phyloP scores from a whole-genome alignment of 2,113 vertebrate species.

The Cyprinodon tularosa region DNA sequence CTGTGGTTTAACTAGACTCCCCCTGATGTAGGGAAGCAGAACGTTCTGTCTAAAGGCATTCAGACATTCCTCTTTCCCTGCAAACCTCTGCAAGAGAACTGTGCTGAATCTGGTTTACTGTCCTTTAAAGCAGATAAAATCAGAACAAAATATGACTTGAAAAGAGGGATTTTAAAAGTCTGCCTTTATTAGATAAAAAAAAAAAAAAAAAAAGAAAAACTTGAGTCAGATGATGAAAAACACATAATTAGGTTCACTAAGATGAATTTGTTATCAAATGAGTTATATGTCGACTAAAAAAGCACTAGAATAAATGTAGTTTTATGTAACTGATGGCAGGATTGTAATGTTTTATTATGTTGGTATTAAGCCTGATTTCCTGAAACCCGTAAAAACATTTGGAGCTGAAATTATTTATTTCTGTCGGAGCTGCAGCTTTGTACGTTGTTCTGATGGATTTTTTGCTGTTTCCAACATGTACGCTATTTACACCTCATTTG shows the following conservation, averaged over 20 bases:
- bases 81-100: not conserved
- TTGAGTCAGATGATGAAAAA: not conserved
- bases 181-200: not conserved
- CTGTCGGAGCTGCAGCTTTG: conserved; percentile 61
- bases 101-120: not conserved
- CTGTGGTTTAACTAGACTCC: too few relatives aligned
- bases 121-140: not conserved
- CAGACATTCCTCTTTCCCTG: not conserved
- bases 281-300: not conserved
- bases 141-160: not conserved
- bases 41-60: not conserved
- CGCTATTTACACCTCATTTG: conserved; percentile 70
- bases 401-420: conserved; percentile 54
- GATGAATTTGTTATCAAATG: not conserved
- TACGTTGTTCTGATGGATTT: conserved; percentile 44
- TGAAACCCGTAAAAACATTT: not conserved
- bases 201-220: too few relatives aligned
- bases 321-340: not conserved
- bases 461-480: conserved; percentile 68
- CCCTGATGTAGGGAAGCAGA: not conserved
- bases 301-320: not conserved
- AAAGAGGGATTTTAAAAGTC: not conserved
- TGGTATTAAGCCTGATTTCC: not conserved
- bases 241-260: not conserved
- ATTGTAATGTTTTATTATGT: not conserved